Evolutionary conservation across 2,888 invertebrate genomes (phyloP).

Genomic region (Cryptus armator): DNA sequence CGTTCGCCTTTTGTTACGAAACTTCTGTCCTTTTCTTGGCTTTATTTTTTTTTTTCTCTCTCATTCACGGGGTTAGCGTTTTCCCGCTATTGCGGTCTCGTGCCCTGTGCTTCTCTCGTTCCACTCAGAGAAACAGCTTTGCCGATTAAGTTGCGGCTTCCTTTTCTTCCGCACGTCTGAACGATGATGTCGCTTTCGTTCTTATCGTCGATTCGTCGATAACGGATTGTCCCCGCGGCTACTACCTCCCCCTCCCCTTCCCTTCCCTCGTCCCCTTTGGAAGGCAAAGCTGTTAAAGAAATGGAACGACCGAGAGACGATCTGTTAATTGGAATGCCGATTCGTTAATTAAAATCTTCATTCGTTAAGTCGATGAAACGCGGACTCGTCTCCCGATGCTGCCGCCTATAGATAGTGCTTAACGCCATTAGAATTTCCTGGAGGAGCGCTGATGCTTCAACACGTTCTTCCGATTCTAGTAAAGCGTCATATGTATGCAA

Average conservation of each 20-base stretch:
- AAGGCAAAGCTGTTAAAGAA: background rate
- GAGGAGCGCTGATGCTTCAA: background rate
- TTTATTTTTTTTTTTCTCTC: background rate
- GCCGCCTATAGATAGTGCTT: background rate
- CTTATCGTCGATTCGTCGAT: constrained; percentile 68
- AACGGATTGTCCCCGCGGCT: constrained; percentile 71
- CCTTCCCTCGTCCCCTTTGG: background rate
- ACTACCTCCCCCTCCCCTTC: background rate
- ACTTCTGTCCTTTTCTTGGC: background rate
- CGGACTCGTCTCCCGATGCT: constrained; percentile 39
- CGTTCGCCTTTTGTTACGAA: constrained; percentile 5
- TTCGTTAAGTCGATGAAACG: constrained; percentile 66
- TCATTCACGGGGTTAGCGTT: constrained; percentile 23
- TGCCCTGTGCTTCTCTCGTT: constrained; percentile 6
- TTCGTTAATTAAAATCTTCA: constrained; percentile 81
- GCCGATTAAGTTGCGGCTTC: background rate
- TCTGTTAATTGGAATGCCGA: constrained; percentile 79
- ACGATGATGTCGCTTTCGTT: constrained; percentile 32
- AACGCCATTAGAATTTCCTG: background rate
- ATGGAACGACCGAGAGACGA: constrained; percentile 26
- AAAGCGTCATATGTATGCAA: no score
- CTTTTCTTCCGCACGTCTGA: constrained; percentile 15
- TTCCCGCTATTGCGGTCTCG: constrained; percentile 10
- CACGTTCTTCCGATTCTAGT: background rate
- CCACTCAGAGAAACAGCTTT: constrained; percentile 47